These are phyloP conservation scores for Rhadina sibilatrix DNA, from an alignment of 2,113 vertebrate genomes.

Conservation along the genomic window DNA sequence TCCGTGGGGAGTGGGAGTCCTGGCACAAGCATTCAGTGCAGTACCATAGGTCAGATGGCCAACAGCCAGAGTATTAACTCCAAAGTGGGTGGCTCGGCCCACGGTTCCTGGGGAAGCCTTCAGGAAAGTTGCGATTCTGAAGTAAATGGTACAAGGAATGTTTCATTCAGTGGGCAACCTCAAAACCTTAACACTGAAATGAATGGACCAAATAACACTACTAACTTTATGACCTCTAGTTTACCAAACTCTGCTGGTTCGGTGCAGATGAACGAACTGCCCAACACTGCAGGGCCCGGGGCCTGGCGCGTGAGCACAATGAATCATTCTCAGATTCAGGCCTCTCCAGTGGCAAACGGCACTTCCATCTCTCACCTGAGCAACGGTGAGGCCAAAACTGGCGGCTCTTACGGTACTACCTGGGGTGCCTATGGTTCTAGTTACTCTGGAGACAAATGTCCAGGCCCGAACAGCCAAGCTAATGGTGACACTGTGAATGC, in stretches of 20 bases:
- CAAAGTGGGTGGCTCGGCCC: constrained; percentile 82
- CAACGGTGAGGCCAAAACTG: constrained; percentile 82
- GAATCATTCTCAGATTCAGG: constrained; percentile 85
- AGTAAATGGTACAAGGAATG: constrained; percentile 93
- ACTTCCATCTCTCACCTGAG: constrained; percentile 86
- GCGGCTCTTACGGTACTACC: constrained; percentile 86
- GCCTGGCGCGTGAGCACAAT: constrained; percentile 84
- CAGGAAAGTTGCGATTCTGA: constrained; percentile 85
- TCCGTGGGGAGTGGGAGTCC: constrained; percentile 78
- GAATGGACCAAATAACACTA: constrained; percentile 99
- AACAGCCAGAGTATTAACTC: constrained; percentile 87
- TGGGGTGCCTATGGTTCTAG: constrained; percentile 86
- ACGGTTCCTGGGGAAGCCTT: constrained; percentile 86
- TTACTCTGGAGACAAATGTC: constrained; percentile 90
- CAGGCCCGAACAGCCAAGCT: constrained; percentile 83
- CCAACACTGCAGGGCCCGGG: constrained; percentile 77
- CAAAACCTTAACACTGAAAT: constrained; percentile 95
- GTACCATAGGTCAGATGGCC: constrained; percentile 82
- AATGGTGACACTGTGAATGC: constrained; percentile 97
- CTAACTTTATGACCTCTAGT: constrained; percentile 98
- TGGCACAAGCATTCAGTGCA: constrained; percentile 82
- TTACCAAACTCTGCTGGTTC: constrained; percentile 97
- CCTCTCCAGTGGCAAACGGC: constrained; percentile 85
- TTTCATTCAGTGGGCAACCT: constrained; percentile 90
- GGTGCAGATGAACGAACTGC: constrained; percentile 85